Evolutionary conservation across 2,888 invertebrate genomes (phyloP).

Genomic region (Cantharis flavilabris): DNA sequence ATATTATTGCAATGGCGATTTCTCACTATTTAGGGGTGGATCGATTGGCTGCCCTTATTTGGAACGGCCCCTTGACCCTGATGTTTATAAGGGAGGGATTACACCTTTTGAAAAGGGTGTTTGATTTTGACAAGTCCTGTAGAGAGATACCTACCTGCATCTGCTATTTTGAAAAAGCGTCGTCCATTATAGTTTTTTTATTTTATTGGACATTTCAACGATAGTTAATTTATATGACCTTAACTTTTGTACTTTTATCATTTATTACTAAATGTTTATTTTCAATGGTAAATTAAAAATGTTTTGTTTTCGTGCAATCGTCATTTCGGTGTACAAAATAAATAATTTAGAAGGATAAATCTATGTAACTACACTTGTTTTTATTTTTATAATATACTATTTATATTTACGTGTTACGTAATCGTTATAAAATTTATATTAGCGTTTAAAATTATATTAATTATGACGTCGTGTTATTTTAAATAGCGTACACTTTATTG

Average conservation of each 20-base stretch:
- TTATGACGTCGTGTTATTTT: not conserved
- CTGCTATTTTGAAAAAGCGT: not conserved
- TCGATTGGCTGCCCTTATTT: conserved; percentile 27
- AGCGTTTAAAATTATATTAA: not conserved
- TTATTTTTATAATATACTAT: not conserved
- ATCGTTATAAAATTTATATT: not conserved
- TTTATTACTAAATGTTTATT: not conserved
- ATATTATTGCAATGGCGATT: conserved; percentile 32
- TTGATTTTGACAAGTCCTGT: not conserved
- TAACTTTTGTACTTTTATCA: not conserved
- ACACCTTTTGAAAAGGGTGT: conserved; percentile 16
- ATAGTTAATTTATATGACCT: not conserved
- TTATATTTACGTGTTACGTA: not conserved
- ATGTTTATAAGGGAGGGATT: conserved; percentile 19
- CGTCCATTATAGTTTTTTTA: not conserved
- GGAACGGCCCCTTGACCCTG: conserved; percentile 36
- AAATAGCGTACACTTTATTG: not conserved
- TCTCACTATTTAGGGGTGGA: conserved; percentile 29
- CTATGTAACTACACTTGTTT: not conserved
- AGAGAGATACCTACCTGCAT: not conserved
- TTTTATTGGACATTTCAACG: not conserved
- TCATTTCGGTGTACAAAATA: not conserved
- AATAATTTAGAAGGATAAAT: not conserved
- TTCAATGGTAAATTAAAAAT: not conserved
- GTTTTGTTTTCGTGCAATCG: not conserved